These are phyloP conservation scores for Mantis religiosa DNA, from an alignment of 2,888 invertebrate genomes.

Conservation along the genomic window DNA sequence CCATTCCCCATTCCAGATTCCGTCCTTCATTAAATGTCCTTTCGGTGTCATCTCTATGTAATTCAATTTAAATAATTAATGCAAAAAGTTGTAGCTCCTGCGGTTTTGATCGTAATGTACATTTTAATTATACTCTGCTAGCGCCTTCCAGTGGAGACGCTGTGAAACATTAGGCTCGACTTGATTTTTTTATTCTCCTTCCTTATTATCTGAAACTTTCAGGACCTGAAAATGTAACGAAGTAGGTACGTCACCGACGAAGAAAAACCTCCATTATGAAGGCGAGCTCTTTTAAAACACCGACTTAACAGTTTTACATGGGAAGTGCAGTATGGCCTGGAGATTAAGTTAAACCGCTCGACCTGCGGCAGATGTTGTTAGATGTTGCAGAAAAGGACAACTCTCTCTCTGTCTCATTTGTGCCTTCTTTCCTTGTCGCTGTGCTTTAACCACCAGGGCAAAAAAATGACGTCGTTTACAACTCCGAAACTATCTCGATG, in stretches of 20 bases:
- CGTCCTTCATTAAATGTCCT: not conserved
- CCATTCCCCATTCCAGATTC: not conserved
- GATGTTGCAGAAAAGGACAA: not conserved
- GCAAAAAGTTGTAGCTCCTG: not conserved
- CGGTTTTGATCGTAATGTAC: not conserved
- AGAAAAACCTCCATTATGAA: not conserved
- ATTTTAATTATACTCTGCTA: not conserved
- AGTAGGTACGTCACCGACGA: not conserved
- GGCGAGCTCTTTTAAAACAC: not conserved
- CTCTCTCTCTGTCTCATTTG: not conserved
- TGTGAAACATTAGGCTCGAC: not conserved
- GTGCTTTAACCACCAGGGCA: too few relatives aligned
- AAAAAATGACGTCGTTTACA: not conserved
- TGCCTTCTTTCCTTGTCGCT: not conserved
- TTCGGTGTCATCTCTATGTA: not conserved
- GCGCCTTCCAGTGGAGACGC: not conserved
- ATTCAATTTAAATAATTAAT: constrained; percentile 4
- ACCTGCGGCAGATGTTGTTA: not conserved
- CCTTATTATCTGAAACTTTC: not conserved
- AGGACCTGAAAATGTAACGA: not conserved
- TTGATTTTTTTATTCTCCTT: not conserved
- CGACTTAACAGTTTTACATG: not conserved
- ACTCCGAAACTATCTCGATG: not conserved
- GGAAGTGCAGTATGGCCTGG: not conserved
- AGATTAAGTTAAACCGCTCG: not conserved